phyloP scores from a whole-genome alignment of 2,113 vertebrate species.

The Carassius gibelio region DNA sequence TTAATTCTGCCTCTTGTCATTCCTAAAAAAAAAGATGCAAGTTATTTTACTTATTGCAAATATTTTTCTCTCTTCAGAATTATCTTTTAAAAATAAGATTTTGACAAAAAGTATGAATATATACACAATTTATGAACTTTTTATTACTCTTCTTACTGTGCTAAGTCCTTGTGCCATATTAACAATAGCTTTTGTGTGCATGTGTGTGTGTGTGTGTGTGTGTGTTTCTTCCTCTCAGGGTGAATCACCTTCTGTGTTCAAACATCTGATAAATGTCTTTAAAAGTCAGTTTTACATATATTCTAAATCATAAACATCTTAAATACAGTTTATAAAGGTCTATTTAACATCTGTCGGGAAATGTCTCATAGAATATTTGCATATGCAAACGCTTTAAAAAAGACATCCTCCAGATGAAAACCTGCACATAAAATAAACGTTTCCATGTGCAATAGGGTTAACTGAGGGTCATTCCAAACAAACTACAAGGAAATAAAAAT shows the following conservation, averaged over 20 bases:
- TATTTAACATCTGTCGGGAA: not conserved
- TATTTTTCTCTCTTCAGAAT: too few relatives aligned
- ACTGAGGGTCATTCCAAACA: not conserved
- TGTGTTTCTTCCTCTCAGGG: not conserved
- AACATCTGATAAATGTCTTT: not conserved
- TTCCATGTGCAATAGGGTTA: not conserved
- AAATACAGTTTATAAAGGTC: not conserved
- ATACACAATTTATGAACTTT: not conserved
- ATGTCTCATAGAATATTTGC: not conserved
- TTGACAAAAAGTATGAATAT: too few relatives aligned
- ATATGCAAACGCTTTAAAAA: not conserved
- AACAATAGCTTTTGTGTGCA: too few relatives aligned
- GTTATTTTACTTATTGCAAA: too few relatives aligned
- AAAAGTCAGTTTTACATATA: not conserved
- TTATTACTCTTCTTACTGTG: not conserved
- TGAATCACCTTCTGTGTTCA: not conserved
- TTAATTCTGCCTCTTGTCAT: conserved; percentile 30
- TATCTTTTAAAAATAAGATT: too few relatives aligned
- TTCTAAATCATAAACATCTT: not conserved
- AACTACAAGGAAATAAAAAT: not conserved
- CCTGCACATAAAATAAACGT: not conserved
- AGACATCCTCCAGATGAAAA: not conserved
- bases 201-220: too few relatives aligned
- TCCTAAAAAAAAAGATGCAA: not conserved
- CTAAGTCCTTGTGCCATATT: not conserved